These are phyloP conservation scores for Altica lythri DNA, from an alignment of 2,888 invertebrate genomes.

Conservation along the genomic window DNA sequence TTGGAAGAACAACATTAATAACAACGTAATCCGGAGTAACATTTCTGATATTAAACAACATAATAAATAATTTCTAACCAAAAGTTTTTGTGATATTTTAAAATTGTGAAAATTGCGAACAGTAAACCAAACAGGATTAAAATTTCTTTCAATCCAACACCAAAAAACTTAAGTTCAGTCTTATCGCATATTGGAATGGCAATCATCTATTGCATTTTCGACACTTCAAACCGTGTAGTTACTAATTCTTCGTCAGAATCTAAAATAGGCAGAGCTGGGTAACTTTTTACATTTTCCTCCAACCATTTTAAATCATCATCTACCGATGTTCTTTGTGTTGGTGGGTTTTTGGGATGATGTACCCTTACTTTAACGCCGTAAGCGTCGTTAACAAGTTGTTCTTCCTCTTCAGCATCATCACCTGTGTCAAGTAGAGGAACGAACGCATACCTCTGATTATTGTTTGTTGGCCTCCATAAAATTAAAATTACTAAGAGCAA, in stretches of 20 bases:
- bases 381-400: constrained; percentile 83
- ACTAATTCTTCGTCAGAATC: constrained; percentile 84
- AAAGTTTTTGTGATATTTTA: too few species aligned
- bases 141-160: too few species aligned
- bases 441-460: constrained; percentile 94
- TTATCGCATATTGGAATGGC: background rate
- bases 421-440: constrained; percentile 88
- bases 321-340: constrained; percentile 60
- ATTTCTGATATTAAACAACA: too few species aligned
- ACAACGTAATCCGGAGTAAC: too few species aligned
- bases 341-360: constrained; percentile 51
- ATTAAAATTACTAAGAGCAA: constrained; percentile 91
- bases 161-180: constrained; percentile 2
- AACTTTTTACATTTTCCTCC: constrained; percentile 86
- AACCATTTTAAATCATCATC: constrained; percentile 89
- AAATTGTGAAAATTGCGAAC: too few species aligned
- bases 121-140: too few species aligned
- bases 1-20: too few species aligned
- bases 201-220: constrained; percentile 76
- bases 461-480: constrained; percentile 93
- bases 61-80: too few species aligned
- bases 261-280: constrained; percentile 71
- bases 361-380: constrained; percentile 80
- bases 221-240: constrained; percentile 84
- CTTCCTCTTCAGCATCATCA: constrained; percentile 76